Evolutionary conservation across 2,888 invertebrate species (phyloP), one percentile per base, ranked within the genome.

Genomic region (Biston betularia): DNA sequence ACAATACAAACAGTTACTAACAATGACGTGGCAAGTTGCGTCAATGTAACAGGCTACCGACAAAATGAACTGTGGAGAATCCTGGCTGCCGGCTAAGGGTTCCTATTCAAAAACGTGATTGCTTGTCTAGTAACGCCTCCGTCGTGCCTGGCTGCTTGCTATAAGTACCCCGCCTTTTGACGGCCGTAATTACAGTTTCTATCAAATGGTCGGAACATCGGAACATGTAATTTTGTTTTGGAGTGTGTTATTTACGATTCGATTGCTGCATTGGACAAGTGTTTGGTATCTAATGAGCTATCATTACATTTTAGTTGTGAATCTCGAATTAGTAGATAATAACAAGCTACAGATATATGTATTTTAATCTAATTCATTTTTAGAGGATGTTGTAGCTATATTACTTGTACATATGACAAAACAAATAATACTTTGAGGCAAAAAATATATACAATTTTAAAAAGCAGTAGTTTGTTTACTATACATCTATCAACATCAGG

Each of bases 1-100:
- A 84, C 80, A 85, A 87, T 84, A 86, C 83, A 89, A 89, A 89
- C 87, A 89, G 89, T 90, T 89, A 91, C 88, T 89, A 90, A 88
- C 83, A 87, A 87, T 92, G 93, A 93, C 89, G 77, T 60, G 61
- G 92, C 93, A 89, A 77, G 77, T 87, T 85, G 71, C 70, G 67
- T 87, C 81, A 87, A 89, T 84, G 85, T 81, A 68, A 73, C 82
- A 76, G 76, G 89, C 90, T 92, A 89, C 92, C 86, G 88, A 87
- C 81, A 79, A 87, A 87, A 89, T 84, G 84, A 83, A 87, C 82
- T 85, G 86, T 84, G 83, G 83, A 88, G 89, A 89, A 90, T 92
- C 91, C 92, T 91, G 85, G 75, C 81, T 81, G 78, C 76, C 75
- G 79, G 89, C 86, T 85, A 88, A 89, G 84, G 86, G 86, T 79